Evolutionary conservation across 2,113 vertebrate species (phyloP).

Genomic region (Pedionomus torquatus): DNA sequence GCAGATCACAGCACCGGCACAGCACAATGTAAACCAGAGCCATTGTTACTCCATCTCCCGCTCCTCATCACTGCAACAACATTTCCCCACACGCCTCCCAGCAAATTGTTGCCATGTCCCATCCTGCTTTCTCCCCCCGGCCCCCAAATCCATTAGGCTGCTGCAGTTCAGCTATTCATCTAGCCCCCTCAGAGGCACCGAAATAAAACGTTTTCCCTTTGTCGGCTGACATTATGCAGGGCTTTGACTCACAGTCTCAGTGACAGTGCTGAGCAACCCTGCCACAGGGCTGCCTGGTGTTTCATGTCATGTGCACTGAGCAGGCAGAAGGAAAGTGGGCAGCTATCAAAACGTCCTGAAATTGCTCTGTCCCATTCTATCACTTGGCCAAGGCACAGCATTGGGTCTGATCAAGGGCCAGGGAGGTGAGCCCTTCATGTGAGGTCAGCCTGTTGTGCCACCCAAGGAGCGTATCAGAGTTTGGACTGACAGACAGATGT

Average conservation of each 20-base stretch:
- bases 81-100: conserved; percentile 43
- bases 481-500: background rate
- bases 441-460: fast-evolving
- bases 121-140: background rate
- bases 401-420: fast-evolving
- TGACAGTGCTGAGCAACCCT: background rate
- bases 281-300: background rate
- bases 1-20: conserved; percentile 26
- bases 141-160: conserved; percentile 18
- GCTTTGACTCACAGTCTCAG: background rate
- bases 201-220: background rate
- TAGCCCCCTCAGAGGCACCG: background rate
- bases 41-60: conserved; percentile 66
- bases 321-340: fast-evolving
- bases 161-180: conserved; percentile 9
- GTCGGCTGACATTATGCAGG: background rate
- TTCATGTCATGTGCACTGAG: background rate
- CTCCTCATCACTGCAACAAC: conserved; percentile 54
- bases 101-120: conserved; percentile 21
- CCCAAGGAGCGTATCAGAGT: fast-evolving
- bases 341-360: background rate
- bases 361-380: background rate
- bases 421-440: fast-evolving
- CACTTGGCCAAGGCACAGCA: fast-evolving
- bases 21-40: conserved; percentile 63